phyloP scores from a whole-genome alignment of 53 echinoderm and acorn worm species.

The Zoroaster sp. region DNA sequence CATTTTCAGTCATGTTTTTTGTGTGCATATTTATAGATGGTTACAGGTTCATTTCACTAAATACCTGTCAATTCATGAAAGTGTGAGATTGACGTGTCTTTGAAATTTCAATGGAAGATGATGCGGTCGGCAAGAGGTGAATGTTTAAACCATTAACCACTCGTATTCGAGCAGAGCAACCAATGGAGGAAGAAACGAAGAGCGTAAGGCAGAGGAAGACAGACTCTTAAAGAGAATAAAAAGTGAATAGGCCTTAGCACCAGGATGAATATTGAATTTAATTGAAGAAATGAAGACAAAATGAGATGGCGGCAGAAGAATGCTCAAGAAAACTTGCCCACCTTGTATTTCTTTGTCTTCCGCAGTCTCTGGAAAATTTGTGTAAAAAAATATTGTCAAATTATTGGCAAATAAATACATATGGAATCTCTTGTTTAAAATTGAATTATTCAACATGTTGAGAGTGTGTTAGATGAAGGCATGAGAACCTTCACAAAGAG shows the following conservation, averaged over 20 bases:
- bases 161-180: neutral
- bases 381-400: slow-evolving; percentile 22
- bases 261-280: neutral
- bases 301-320: slow-evolving; percentile 30
- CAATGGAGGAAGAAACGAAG: neutral
- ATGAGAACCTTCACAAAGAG: too few species aligned
- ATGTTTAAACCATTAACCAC: slow-evolving; percentile 2
- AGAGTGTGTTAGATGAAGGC: neutral
- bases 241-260: slow-evolving; percentile 18
- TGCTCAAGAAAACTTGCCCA: slow-evolving; percentile 38
- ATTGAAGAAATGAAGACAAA: neutral
- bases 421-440: neutral
- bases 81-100: too few species aligned
- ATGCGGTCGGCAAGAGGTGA: neutral
- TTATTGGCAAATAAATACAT: neutral
- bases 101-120: neutral
- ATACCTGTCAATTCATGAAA: too few species aligned
- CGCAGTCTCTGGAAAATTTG: slow-evolving; percentile 47
- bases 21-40: too few species aligned
- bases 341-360: slow-evolving; percentile 48
- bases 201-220: neutral
- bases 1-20: too few species aligned
- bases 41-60: too few species aligned
- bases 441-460: neutral
- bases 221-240: neutral